A percentile compares a stretch with the other conserved stretches of the same genome.
Conservation (phyloP, 2,797 vertebrate genomes). For the Coranthus polyacanthus region DNA sequence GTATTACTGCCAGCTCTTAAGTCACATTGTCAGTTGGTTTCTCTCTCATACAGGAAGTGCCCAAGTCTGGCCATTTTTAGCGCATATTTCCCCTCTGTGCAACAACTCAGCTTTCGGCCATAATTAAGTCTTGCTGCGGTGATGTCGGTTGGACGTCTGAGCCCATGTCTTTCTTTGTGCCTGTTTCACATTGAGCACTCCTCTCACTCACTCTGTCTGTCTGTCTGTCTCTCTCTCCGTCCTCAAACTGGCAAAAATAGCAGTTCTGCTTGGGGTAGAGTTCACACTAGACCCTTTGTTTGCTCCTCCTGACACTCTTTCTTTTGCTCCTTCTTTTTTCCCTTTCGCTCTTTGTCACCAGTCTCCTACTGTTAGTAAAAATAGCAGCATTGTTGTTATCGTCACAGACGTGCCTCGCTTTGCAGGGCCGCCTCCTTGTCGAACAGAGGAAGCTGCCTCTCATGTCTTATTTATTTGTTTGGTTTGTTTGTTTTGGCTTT, state of each 20-base stretch:
- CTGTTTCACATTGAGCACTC: conserved; percentile 22
- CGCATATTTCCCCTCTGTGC: conserved; percentile 61
- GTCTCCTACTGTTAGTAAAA: conserved; percentile 79
- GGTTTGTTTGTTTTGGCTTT: conserved; percentile 62
- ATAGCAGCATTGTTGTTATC: conserved; percentile 80
- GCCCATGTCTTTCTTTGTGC: conserved; percentile 47
- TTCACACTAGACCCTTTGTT: conserved; percentile 78
- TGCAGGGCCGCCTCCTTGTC: conserved; percentile 55
- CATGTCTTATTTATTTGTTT: conserved; percentile 63
- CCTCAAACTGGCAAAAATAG: conserved; percentile 64
- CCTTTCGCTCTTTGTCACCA: conserved; percentile 71
- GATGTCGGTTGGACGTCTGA: conserved; percentile 41
- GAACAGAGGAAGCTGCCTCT: conserved; percentile 70
- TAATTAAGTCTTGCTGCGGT: conserved; percentile 47
- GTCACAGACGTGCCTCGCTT: conserved; percentile 62
- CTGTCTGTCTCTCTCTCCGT: conserved; percentile 41
- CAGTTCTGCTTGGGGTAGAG: conserved; percentile 57
- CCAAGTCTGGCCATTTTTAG: conserved; percentile 51
- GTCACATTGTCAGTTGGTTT: conserved; percentile 52
- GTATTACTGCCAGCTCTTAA: conserved; percentile 51
- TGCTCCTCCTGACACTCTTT: conserved; percentile 63
- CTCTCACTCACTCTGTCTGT: conserved; percentile 18
- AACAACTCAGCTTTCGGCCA: conserved; percentile 51
- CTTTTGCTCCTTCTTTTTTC: conserved; percentile 49
- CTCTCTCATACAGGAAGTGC: conserved; percentile 73